Base-by-base conservation (phyloP, 2,888 invertebrate genomes). In the Oxytorus armatus region DNA sequence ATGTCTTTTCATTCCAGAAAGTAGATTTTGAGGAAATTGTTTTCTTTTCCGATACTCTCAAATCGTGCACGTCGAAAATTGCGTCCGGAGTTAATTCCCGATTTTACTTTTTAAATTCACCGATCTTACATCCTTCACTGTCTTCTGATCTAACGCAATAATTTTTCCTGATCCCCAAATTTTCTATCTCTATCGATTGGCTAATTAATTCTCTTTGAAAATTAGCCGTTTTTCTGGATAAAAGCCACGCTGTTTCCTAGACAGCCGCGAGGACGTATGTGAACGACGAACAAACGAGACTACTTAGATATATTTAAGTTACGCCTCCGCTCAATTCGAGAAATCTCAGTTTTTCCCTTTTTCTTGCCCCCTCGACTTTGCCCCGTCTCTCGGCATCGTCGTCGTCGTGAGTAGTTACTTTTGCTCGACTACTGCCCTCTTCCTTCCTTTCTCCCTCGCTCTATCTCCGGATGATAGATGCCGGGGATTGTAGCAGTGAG, bases 311-410 rank as follows among this genome's bases (percentile, higher is more conserved):
- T 68, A 53, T 68, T 68, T 53, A 53, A 68, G 25, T 53, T 39
- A 42, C 68, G 49, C 47, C 49, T 49, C 18, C 18, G 49, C 65
- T 49, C 33, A 10, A 33, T 49, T 18, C 33, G 33, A 42, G 25
- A 44, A 53, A 55, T 42, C 44, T 78, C 39, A 69, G 8, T 57
- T 75, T 57, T 74, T 75, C 39, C 42, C 49, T 42, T 47, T 53
- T 44, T 47, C 16, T 68, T 21, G n/a, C n/a, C n/a, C n/a, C n/a
- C n/a, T 10, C 53, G 18, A 57, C 8, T 44, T 47, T 44, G 25
- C 47, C 47, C 7, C n/a, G 29, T 47, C n/a, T 16, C 14, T 47
- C 47, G 11, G 0, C 33, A 8, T 39, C 25, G 23, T 53, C 53
- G 53, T 53, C 25, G 53, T 53, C 29, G 23, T 39, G 49, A 47